Percentiles rank a stretch among this genome's conserved stretches.
Conservation (phyloP, 1,140 invertebrate species). For the Zophobas morio region DNA sequence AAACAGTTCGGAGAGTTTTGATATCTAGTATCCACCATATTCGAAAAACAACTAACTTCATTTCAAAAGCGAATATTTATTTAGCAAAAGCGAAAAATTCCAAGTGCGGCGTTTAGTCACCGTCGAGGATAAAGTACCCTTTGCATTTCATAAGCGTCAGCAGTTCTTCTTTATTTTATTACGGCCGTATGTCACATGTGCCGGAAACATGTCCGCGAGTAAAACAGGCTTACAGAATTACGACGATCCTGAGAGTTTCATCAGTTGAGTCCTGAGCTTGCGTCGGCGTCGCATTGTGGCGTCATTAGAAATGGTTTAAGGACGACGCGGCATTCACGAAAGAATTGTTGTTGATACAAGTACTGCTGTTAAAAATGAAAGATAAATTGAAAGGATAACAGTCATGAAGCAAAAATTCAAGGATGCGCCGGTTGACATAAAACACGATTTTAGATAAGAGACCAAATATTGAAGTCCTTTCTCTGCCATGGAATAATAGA, state of each 20-base stretch:
- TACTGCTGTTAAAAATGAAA: conserved; percentile 18
- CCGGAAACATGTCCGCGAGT: conserved; percentile 1
- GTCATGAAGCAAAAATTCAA: conserved; percentile 2
- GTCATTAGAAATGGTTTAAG: conserved; percentile 30
- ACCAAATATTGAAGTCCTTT: conserved; percentile 33
- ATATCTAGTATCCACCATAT: background rate
- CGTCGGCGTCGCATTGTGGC: conserved; percentile 14
- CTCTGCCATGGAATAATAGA: conserved; percentile 13
- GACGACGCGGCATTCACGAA: conserved; percentile 19
- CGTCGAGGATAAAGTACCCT: background rate
- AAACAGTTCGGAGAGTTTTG: background rate
- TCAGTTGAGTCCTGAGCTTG: conserved; percentile 2
- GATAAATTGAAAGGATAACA: conserved; percentile 38
- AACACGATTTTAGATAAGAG: conserved; percentile 20
- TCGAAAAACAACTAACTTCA: background rate
- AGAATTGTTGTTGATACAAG: conserved; percentile 9
- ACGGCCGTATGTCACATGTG: conserved; percentile 30
- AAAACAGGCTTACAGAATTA: conserved; percentile 21
- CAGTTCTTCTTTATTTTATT: conserved; percentile 37
- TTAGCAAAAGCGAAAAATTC: background rate
- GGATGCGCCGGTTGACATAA: conserved; percentile 11
- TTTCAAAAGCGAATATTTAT: conserved; percentile 15
- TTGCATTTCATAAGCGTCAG: conserved; percentile 22
- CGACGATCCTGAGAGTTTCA: conserved; percentile 17
- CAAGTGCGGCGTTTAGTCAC: background rate